Conservation (phyloP, 1,140 invertebrate species). For the Drosophila pseudoobscura region DNA sequence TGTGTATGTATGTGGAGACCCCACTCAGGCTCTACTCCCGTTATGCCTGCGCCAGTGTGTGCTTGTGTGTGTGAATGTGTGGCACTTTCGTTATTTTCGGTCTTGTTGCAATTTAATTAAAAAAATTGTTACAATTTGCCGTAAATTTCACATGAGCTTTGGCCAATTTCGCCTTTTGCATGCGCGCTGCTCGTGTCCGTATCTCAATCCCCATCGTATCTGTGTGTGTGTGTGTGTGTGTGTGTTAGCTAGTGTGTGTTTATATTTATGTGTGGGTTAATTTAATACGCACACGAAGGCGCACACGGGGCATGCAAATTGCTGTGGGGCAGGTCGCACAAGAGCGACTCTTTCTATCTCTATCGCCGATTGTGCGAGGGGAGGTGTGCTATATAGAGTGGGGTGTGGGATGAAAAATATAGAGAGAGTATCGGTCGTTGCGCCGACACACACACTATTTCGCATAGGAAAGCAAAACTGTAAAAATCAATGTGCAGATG, state of each 20-base stretch:
- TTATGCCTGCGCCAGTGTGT: too few relatives aligned
- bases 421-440: slow-evolving; percentile 41
- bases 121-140: slow-evolving; percentile 61
- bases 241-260: background rate
- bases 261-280: slow-evolving; percentile 31
- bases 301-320: slow-evolving; percentile 62
- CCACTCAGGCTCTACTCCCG: too few relatives aligned
- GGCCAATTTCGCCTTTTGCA: slow-evolving; percentile 60
- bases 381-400: slow-evolving; percentile 31
- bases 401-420: background rate
- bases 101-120: slow-evolving; percentile 45
- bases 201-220: slow-evolving; percentile 12
- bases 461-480: slow-evolving; percentile 30
- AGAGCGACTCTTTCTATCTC: slow-evolving; percentile 34
- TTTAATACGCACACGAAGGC: slow-evolving; percentile 55
- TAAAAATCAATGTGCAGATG: slow-evolving; percentile 48
- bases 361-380: slow-evolving; percentile 12
- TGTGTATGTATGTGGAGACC: too few relatives aligned
- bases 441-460: slow-evolving; percentile 10
- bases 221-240: slow-evolving; percentile 3
- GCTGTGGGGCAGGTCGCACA: slow-evolving; percentile 73
- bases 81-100: slow-evolving; percentile 17
- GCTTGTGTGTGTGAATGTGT: background rate
- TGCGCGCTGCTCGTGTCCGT: slow-evolving; percentile 41
- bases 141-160: slow-evolving; percentile 63